Evolutionary conservation across 2,797 vertebrate genomes (phyloP).

Genomic region (Myripristis murdjan): DNA sequence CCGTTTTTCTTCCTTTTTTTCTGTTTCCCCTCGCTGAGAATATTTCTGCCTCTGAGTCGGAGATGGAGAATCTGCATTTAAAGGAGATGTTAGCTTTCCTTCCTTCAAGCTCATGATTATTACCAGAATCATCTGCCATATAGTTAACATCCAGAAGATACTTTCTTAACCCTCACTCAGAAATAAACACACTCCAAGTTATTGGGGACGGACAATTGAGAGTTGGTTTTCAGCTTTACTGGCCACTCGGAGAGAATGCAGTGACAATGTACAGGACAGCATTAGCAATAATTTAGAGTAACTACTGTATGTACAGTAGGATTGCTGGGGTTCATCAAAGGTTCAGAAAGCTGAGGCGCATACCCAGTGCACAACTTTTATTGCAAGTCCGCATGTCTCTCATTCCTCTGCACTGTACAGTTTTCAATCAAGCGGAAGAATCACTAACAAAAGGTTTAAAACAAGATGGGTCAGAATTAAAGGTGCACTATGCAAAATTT

Average conservation of each 20-base stretch:
- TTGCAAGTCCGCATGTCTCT: not conserved
- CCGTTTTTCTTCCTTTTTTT: conserved; percentile 75
- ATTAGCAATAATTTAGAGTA: conserved; percentile 44
- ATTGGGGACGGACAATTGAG: conserved; percentile 31
- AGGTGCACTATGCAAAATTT: too few relatives aligned
- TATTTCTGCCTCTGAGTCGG: conserved; percentile 80
- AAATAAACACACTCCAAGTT: conserved; percentile 38
- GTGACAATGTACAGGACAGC: conserved; percentile 41
- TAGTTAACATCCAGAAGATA: conserved; percentile 69
- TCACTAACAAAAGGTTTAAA: conserved; percentile 1
- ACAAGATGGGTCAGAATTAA: not conserved
- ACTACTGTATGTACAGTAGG: conserved; percentile 48
- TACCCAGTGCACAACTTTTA: conserved; percentile 21
- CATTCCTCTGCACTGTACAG: not conserved
- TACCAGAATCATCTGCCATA: conserved; percentile 77
- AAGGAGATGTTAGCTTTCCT: conserved; percentile 79
- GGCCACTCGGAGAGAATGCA: conserved; percentile 10
- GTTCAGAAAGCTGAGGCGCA: conserved; percentile 50
- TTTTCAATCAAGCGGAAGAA: not conserved
- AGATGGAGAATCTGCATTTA: conserved; percentile 79
- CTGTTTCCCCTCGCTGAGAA: conserved; percentile 67
- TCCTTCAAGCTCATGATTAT: conserved; percentile 83
- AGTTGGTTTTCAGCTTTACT: not conserved
- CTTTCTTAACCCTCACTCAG: conserved; percentile 68
- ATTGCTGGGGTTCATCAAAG: conserved; percentile 63